phyloP scores from a whole-genome alignment of 2,113 vertebrate genomes.

The Xiphorhynchus elegans region DNA sequence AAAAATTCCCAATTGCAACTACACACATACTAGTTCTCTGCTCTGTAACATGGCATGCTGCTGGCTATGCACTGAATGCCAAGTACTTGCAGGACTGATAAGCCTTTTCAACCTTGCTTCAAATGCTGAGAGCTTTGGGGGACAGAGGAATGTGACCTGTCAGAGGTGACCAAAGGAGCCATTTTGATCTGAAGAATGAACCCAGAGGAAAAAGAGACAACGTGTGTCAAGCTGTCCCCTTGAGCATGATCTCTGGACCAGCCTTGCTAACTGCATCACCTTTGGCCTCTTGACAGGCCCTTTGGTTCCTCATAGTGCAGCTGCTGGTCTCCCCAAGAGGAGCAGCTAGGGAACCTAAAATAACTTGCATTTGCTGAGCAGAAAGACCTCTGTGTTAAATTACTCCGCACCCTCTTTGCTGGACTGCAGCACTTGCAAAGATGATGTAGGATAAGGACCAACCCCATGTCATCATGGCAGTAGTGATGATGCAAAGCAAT shows the following conservation, averaged over 20 bases:
- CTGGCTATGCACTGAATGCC: not conserved
- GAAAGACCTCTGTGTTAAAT: not conserved
- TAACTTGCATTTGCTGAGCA: not conserved
- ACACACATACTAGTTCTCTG: not conserved
- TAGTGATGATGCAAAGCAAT: not conserved
- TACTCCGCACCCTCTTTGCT: not conserved
- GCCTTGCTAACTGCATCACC: not conserved
- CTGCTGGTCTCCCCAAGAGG: not conserved
- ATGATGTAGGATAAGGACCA: not conserved
- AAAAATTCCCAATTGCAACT: not conserved
- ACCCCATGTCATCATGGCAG: not conserved
- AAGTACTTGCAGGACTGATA: not conserved
- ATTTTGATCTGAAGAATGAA: not conserved
- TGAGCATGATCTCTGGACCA: not conserved
- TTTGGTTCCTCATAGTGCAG: not conserved
- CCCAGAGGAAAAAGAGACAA: not conserved
- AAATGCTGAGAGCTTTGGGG: not conserved
- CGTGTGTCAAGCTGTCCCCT: not conserved
- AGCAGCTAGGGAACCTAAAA: not conserved
- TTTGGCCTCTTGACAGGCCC: not conserved
- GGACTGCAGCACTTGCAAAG: not conserved
- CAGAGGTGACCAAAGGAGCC: not conserved
- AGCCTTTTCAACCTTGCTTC: not conserved
- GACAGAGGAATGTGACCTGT: not conserved
- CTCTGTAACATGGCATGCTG: not conserved